Percentiles rank a stretch among this genome's conserved stretches.
Evolutionary conservation across 2,797 vertebrate genomes (phyloP).

Genomic region (Botia almorhae): DNA sequence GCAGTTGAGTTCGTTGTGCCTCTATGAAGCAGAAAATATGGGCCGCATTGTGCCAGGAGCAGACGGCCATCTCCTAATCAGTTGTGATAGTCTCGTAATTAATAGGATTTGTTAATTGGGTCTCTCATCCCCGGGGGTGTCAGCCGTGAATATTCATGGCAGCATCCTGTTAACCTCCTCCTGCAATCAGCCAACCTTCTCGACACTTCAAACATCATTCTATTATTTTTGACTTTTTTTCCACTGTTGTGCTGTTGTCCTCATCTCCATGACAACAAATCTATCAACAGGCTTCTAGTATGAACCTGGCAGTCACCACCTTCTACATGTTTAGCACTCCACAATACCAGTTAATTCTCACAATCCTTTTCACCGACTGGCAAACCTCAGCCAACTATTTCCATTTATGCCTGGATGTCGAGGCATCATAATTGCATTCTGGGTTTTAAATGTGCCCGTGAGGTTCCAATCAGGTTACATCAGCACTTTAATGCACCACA

Average conservation of each 20-base stretch:
- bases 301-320: constrained; percentile 61
- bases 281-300: constrained; percentile 44
- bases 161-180: constrained; percentile 68
- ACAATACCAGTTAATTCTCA: constrained; percentile 62
- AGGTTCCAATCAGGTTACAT: constrained; percentile 63
- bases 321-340: constrained; percentile 65
- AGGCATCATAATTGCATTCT: constrained; percentile 62
- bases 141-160: constrained; percentile 70
- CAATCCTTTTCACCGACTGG: constrained; percentile 63
- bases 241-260: constrained; percentile 48
- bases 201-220: constrained; percentile 55
- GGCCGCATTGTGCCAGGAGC: constrained; percentile 68
- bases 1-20: constrained; percentile 59
- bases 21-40: constrained; percentile 71
- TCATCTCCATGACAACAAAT: constrained; percentile 60
- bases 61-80: constrained; percentile 73
- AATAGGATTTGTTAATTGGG: constrained; percentile 80
- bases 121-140: constrained; percentile 67
- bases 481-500: constrained; percentile 25
- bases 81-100: constrained; percentile 78
- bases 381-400: constrained; percentile 53
- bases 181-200: constrained; percentile 62
- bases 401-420: constrained; percentile 46
- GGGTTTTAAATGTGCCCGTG: constrained; percentile 53
- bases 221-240: constrained; percentile 36